Conservation (phyloP, 2,113 vertebrate species). For the Aramus guarauna region DNA sequence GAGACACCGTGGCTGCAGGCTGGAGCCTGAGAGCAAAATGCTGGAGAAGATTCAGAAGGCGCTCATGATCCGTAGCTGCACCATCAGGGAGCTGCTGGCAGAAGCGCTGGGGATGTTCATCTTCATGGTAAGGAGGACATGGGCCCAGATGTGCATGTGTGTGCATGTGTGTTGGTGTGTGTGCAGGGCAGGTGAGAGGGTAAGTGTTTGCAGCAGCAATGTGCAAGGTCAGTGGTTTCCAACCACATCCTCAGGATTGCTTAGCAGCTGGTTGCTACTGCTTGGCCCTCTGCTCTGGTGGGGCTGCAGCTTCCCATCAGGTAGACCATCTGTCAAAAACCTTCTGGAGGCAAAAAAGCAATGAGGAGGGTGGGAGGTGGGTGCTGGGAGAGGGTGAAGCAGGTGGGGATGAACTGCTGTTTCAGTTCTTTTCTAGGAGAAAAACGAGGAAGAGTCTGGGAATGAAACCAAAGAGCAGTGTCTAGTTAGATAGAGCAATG, state of each 20-base stretch:
- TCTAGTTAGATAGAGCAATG: neutral
- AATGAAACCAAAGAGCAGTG: neutral
- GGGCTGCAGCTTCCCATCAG: neutral
- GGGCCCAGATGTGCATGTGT: neutral
- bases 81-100: conserved; percentile 72
- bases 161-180: too few species aligned
- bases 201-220: fast-evolving
- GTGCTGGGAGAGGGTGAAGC: neutral
- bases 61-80: conserved; percentile 29
- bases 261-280: neutral
- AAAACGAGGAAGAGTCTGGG: neutral
- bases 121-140: conserved; percentile 77
- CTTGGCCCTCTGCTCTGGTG: neutral
- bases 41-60: neutral
- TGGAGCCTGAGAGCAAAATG: neutral
- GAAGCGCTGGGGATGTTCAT: conserved; percentile 80
- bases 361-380: neutral
- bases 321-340: neutral
- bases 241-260: neutral
- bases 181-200: neutral
- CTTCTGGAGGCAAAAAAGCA: neutral
- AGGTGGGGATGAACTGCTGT: neutral
- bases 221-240: neutral
- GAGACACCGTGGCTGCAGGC: fast-evolving
- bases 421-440: neutral